These are phyloP conservation scores for Drosophila subquinaria DNA, from an alignment of 2,888 invertebrate species.

Conservation along the genomic window DNA sequence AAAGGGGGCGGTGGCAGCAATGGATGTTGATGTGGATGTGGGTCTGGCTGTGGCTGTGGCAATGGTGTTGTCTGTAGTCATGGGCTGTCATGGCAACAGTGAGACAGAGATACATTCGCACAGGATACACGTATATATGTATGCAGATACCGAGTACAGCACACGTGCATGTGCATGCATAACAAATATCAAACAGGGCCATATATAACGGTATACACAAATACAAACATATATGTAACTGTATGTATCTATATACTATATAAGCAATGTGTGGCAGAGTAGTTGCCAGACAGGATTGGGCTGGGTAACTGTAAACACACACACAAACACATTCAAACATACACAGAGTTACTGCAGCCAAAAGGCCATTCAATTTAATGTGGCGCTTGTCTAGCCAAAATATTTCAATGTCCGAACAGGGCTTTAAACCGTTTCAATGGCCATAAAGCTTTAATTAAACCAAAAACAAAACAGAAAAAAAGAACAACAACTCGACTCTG, in stretches of 20 bases:
- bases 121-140: constrained; percentile 12
- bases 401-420: constrained; percentile 50
- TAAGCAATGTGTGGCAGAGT: constrained; percentile 39
- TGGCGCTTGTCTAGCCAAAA: constrained; percentile 68
- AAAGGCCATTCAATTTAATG: constrained; percentile 72
- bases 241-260: background rate
- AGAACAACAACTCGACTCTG: background rate
- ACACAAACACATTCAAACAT: constrained; percentile 1
- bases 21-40: constrained; percentile 2
- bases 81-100: constrained; percentile 48
- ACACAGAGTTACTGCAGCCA: constrained; percentile 17
- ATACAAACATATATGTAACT: constrained; percentile 1
- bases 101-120: constrained; percentile 20
- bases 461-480: constrained; percentile 6
- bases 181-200: constrained; percentile 58
- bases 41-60: constrained; percentile 1
- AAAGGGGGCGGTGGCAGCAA: constrained; percentile 1
- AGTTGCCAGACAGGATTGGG: constrained; percentile 64
- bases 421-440: constrained; percentile 53
- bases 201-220: constrained; percentile 39
- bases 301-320: constrained; percentile 24
- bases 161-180: constrained; percentile 77
- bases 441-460: constrained; percentile 65
- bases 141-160: constrained; percentile 22
- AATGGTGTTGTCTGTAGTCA: constrained; percentile 39